Evolutionary conservation across 1,140 invertebrate species (phyloP).

Genomic region (Oreohelix idahoensis): DNA sequence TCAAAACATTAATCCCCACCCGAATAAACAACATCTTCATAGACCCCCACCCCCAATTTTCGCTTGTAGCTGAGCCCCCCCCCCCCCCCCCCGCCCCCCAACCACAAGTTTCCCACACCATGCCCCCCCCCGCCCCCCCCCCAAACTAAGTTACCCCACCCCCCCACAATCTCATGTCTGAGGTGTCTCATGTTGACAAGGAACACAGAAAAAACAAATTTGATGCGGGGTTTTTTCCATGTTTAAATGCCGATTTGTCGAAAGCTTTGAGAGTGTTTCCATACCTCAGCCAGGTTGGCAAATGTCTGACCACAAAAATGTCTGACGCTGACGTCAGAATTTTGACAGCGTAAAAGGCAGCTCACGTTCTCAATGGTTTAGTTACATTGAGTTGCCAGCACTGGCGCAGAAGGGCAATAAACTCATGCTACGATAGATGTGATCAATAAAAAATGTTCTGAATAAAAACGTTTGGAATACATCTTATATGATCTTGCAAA

Average conservation of each 20-base stretch:
- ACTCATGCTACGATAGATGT: too few species aligned
- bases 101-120: too few species aligned
- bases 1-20: too few species aligned
- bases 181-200: neutral
- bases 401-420: neutral
- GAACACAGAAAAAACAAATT: slow-evolving; percentile 17
- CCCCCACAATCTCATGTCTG: too few species aligned
- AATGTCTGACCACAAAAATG: neutral
- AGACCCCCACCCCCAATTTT: too few species aligned
- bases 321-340: neutral
- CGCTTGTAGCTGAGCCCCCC: too few species aligned
- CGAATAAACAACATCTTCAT: too few species aligned
- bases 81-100: too few species aligned
- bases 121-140: too few species aligned
- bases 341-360: neutral
- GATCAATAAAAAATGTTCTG: neutral
- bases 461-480: too few species aligned
- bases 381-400: neutral
- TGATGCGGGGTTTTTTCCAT: neutral
- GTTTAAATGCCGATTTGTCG: slow-evolving; percentile 12
- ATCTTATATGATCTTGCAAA: too few species aligned
- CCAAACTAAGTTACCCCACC: too few species aligned
- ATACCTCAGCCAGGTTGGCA: neutral
- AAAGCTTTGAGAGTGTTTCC: neutral
- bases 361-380: neutral